phyloP scores from a whole-genome alignment of 1,140 invertebrate species.

The Musca domestica region DNA sequence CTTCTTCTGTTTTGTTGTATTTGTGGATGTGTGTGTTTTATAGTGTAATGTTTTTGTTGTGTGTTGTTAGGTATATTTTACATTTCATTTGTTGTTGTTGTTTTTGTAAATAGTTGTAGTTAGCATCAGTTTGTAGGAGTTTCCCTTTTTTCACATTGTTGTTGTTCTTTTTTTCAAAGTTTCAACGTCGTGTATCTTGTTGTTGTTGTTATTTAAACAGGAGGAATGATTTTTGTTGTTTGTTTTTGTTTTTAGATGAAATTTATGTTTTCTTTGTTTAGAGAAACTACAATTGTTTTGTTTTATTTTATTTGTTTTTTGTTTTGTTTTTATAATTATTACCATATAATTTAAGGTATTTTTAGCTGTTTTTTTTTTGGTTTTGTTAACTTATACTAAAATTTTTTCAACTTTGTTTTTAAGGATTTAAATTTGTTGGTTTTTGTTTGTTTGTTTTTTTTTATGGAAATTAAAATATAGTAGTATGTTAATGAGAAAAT shows the following conservation, averaged over 20 bases:
- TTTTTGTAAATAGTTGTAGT: conserved; percentile 1
- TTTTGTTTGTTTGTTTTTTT: neutral
- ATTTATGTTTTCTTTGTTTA: conserved; percentile 17
- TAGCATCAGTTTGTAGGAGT: neutral
- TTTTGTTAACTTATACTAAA: conserved; percentile 19
- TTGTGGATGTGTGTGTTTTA: conserved; percentile 4
- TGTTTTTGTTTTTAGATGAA: conserved; percentile 17
- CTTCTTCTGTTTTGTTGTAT: neutral
- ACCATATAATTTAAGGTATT: conserved; percentile 6
- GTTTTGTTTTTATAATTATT: conserved; percentile 15
- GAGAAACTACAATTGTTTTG: conserved; percentile 7
- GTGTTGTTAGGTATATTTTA: conserved; percentile 9
- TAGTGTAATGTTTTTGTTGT: neutral
- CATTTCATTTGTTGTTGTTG: conserved; percentile 5
- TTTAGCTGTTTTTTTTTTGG: conserved; percentile 1
- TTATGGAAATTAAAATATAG: conserved; percentile 12
- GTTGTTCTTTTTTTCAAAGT: neutral
- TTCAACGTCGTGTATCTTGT: neutral
- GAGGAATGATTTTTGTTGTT: conserved; percentile 12
- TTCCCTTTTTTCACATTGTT: conserved; percentile 1
- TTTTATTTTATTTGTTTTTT: neutral
- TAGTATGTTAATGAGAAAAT: neutral
- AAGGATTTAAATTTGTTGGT: conserved; percentile 3
- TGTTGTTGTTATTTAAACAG: conserved; percentile 9
- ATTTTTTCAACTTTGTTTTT: conserved; percentile 7